A percentile compares a stretch with the other conserved stretches of the same genome.
Evolutionary conservation across 2,113 vertebrate species (phyloP).

Genomic region (Spermophilus dauricus): DNA sequence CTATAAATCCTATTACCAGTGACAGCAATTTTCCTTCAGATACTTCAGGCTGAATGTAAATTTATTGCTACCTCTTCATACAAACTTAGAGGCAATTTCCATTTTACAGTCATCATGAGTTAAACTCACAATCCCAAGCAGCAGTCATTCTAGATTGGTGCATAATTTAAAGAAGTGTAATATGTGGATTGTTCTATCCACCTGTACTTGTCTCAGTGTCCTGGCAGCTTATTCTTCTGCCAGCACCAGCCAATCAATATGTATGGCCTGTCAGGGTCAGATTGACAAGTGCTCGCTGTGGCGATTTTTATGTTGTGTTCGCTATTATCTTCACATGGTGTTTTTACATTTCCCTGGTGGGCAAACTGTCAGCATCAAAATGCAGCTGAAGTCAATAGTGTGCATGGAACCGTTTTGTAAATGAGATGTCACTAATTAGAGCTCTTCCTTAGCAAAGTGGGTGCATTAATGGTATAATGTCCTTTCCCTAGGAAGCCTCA

Average conservation of each 20-base stretch:
- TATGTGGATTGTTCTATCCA: background rate
- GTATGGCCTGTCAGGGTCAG: conserved; percentile 53
- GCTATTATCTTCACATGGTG: background rate
- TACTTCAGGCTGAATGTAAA: conserved; percentile 59
- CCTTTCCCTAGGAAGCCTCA: conserved; percentile 8
- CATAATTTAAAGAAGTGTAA: conserved; percentile 63
- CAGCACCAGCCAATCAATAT: conserved; percentile 60
- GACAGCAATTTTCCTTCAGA: conserved; percentile 72
- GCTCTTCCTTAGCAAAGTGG: background rate
- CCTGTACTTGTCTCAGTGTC: background rate
- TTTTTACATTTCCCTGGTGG: conserved; percentile 50
- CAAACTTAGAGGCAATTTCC: conserved; percentile 55
- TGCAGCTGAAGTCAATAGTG: conserved; percentile 41
- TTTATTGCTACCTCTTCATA: conserved; percentile 61
- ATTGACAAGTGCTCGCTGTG: conserved; percentile 61
- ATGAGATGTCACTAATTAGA: conserved; percentile 63
- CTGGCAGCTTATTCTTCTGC: conserved; percentile 64
- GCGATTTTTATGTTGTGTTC: conserved; percentile 60
- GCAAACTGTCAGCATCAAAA: conserved; percentile 55
- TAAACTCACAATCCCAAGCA: conserved; percentile 59
- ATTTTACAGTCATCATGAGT: conserved; percentile 49
- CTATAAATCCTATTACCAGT: conserved; percentile 73
- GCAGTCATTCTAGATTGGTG: background rate
- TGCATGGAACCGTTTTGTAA: background rate
- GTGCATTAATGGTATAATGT: background rate